Evolutionary conservation across 2,888 invertebrate genomes (phyloP), one percentile per base, ranked within the genome.

Genomic region (Nebria brevicollis): DNA sequence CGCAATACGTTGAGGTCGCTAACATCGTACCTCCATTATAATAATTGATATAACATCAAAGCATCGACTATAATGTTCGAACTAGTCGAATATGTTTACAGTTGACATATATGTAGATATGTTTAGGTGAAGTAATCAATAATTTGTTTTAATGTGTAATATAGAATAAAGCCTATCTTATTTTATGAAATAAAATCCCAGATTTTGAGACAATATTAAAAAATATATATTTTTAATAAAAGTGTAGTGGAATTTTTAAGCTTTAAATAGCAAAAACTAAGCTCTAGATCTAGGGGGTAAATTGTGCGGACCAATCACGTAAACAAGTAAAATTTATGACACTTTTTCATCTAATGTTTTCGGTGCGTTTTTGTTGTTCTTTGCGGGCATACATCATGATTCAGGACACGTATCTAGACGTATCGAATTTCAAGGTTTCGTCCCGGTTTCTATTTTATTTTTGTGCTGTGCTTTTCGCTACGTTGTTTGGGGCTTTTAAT

Each of bases 301-400:
- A 11, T 8, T 54, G 13, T 13, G 2, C 54, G 11, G 11, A 54
- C 54, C 54, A 54, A 54, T 54, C 25, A 15, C 15, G 70, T 70
- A 70, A 70, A 70, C 70, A 70, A 70, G 70, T 70, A 25, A 70
- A 70, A 70, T 70, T 70, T 70, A 70, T 70, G 70, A 70, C 34
- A 11, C 70, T 70, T 25, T 70, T 70, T 70, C 54, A 1, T 54
- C 54, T 54, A 7, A 13, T 54, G 54, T 54, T 54, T 43, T 54
- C 54, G 54, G 6, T 13, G 34, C 70, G 20, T 20, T 25, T 26
- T 70, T 70, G 11, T 26, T 70, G 34, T 66, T 25, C 66, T 66
- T 70, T 25, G 15, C 13, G 34, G 26, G 13, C 70, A 70, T 70
- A 13, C 25, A 70, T 70, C 70, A 70, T 11, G 34, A 26, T 70